Conservation (phyloP, 2,888 invertebrate species). For the Caenorhabditis sp. region DNA sequence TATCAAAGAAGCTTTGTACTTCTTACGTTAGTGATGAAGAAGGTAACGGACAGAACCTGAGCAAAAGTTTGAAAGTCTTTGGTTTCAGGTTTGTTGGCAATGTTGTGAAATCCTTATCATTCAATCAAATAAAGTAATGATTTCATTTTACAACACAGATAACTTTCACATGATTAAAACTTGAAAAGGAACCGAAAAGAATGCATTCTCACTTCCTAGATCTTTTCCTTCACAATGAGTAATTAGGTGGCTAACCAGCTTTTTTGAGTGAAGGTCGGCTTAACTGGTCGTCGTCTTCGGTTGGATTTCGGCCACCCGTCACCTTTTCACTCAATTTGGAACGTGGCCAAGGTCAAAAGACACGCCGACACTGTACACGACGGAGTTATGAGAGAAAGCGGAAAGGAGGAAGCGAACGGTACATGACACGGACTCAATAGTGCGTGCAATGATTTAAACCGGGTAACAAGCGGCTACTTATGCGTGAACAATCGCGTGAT, state of each 20-base stretch:
- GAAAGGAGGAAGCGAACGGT: slow-evolving; percentile 8
- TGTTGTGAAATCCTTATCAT: no score
- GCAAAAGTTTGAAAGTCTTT: no score
- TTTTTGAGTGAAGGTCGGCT: slow-evolving; percentile 46
- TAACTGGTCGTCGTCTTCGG: slow-evolving; percentile 22
- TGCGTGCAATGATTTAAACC: slow-evolving; percentile 52
- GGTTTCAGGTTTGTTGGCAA: no score
- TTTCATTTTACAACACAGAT: no score
- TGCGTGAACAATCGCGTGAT: slow-evolving; percentile 47
- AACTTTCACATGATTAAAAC: no score
- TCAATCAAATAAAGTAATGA: no score
- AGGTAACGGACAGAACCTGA: no score
- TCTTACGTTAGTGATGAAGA: no score
- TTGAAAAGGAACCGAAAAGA: neutral
- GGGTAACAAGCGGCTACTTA: slow-evolving; percentile 48
- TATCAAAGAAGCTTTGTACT: no score
- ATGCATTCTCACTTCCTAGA: slow-evolving; percentile 1
- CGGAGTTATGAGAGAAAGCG: slow-evolving; percentile 7
- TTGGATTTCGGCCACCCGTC: slow-evolving; percentile 15
- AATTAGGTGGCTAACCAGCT: slow-evolving; percentile 51
- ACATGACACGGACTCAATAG: slow-evolving; percentile 43
- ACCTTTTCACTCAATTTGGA: slow-evolving; percentile 26
- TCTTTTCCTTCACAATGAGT: slow-evolving; percentile 20
- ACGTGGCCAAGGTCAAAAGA: slow-evolving; percentile 44
- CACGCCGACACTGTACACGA: slow-evolving; percentile 14